Base-by-base conservation (phyloP, 2,113 vertebrate genomes). In the Salvator merianae region DNA sequence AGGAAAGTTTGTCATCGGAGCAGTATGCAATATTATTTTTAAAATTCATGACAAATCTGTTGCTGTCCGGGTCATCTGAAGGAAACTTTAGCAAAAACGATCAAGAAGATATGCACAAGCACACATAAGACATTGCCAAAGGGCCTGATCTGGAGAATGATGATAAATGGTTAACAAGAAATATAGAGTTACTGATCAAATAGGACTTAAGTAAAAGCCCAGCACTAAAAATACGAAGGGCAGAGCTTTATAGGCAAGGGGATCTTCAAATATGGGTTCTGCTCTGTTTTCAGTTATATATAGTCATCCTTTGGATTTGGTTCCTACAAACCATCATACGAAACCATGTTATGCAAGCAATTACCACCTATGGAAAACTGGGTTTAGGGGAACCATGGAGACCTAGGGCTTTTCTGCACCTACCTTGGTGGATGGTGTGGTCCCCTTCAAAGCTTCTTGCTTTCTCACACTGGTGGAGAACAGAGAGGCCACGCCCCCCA, bases 1-100 rank as follows among this genome's bases (percentile, higher is more conserved):
- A 91, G 90, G 93, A 90, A 92, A 88, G 92, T 93, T 82, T 93
- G 94, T 93, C 93, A 91, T 94, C 93, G 90, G 90, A 94, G 86
- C 86, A 92, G 89, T 3, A 65, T 79, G 87, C 86, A 91, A 55
- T 50, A 75, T 91, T 86, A 80, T 91, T 95, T 94, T 90, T 38
- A 86, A 93, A 96, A 94, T 89, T 90, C 68, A 89, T 53, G 72
- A 91, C 85, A 84, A 84, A 88, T 91, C 93, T 90, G 90, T 86
- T 90, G 87, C 94, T 84, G 90, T 91, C 38, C 90, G 90, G 82
- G 83, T 91, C 84, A 88, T 87, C 87, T 76, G 68, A 55, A 88
- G 71, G 90, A 90, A 81, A 81, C 73, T 91, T 92, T 85, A 84
- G 85, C 53, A 59, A 59, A 59, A 5, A 59, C 43, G 81, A 88